phyloP scores from a whole-genome alignment of 2,113 vertebrate species.

The Actinemys pallida region DNA sequence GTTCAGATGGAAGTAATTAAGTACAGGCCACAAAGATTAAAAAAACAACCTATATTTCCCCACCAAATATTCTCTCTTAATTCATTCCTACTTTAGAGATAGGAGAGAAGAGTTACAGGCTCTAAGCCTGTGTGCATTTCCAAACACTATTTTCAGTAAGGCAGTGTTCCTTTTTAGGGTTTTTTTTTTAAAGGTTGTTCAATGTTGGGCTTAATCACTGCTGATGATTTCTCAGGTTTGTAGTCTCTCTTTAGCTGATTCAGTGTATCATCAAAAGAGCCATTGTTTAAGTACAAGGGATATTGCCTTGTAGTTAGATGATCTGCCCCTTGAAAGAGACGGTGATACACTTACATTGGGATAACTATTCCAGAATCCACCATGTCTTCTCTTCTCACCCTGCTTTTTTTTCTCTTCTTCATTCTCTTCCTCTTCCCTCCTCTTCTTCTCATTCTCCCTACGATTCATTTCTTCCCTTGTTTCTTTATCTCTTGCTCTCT shows the following conservation, averaged over 20 bases:
- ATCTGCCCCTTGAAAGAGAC: background rate
- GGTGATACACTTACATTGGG: background rate
- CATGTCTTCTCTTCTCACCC: constrained; percentile 64
- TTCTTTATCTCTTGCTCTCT: constrained; percentile 74
- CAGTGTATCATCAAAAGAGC: constrained; percentile 2
- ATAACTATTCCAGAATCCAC: constrained; percentile 48
- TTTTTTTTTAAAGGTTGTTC: background rate
- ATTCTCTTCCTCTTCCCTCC: background rate
- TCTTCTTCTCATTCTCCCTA: constrained; percentile 68
- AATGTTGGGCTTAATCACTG: constrained; percentile 41
- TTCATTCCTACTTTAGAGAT: constrained; percentile 16
- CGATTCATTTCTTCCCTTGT: constrained; percentile 70
- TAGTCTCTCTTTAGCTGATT: constrained; percentile 17
- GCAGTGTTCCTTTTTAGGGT: background rate
- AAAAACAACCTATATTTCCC: constrained; percentile 38
- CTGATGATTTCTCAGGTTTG: constrained; percentile 39
- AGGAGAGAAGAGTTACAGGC: background rate
- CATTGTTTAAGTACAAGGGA: constrained; percentile 26
- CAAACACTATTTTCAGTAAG: constrained; percentile 39
- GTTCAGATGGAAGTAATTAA: constrained; percentile 48
- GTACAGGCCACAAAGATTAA: background rate
- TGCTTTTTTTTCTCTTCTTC: constrained; percentile 48
- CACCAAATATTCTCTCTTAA: constrained; percentile 43
- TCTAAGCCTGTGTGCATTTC: constrained; percentile 25
- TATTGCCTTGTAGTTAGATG: background rate